Evolutionary conservation across 2,113 vertebrate species (phyloP).

Genomic region (Ceratotherium simum): DNA sequence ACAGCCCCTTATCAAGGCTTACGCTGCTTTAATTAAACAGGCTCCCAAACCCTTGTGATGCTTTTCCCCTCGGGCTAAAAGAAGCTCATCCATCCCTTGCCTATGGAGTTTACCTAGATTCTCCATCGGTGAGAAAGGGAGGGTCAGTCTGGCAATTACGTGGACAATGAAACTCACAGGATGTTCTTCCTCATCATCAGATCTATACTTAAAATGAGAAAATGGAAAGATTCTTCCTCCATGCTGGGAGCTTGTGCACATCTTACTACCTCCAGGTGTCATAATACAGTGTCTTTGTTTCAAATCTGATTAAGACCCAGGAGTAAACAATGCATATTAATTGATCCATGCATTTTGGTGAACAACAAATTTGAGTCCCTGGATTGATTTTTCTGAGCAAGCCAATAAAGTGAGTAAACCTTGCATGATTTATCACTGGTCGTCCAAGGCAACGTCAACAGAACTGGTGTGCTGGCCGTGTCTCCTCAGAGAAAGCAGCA

Average conservation of each 20-base stretch:
- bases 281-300: conserved; percentile 70
- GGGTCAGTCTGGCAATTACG: neutral
- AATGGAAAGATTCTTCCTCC: neutral
- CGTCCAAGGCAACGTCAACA: conserved; percentile 64
- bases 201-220: conserved; percentile 38
- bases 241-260: neutral
- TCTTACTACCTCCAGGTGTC: neutral
- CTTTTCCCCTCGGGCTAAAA: neutral
- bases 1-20: neutral
- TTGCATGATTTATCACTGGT: conserved; percentile 81
- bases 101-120: conserved; percentile 35
- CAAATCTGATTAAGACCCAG: conserved; percentile 72
- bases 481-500: conserved; percentile 66
- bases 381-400: conserved; percentile 81
- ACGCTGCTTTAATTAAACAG: conserved; percentile 39
- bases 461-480: conserved; percentile 63
- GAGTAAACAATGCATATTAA: conserved; percentile 79
- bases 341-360: conserved; percentile 79
- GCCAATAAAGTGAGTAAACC: conserved; percentile 81
- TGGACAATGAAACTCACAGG: neutral
- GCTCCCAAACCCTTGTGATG: neutral
- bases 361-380: conserved; percentile 76
- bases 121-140: neutral
- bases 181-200: conserved; percentile 11
- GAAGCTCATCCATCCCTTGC: neutral